These are phyloP conservation scores for Pseudochirops cupreus DNA, from an alignment of 2,797 vertebrate genomes.

Conservation along the genomic window DNA sequence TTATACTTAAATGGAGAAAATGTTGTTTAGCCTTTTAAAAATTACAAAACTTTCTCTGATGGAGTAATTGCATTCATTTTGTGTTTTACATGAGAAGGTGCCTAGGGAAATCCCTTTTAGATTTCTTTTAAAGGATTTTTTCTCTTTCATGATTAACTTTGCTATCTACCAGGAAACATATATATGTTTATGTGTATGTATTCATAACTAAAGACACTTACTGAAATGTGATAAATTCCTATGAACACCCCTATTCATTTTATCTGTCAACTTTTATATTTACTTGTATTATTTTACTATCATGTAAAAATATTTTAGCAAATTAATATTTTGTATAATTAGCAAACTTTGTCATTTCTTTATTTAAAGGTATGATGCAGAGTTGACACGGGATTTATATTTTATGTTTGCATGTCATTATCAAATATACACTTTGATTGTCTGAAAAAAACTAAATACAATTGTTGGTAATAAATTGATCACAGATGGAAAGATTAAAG, in stretches of 20 bases:
- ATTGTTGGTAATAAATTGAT: too few relatives aligned
- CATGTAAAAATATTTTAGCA: constrained; percentile 83
- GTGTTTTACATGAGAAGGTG: constrained; percentile 82
- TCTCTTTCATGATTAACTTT: constrained; percentile 81
- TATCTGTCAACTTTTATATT: constrained; percentile 78
- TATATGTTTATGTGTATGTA: constrained; percentile 64
- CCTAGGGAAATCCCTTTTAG: constrained; percentile 82
- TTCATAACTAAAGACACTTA: constrained; percentile 78
- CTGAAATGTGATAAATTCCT: constrained; percentile 81
- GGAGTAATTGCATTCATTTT: constrained; percentile 75
- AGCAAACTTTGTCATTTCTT: constrained; percentile 81
- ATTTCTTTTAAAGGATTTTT: constrained; percentile 81
- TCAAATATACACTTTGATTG: constrained; percentile 80
- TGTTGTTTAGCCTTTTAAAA: constrained; percentile 69
- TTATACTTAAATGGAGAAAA: constrained; percentile 73
- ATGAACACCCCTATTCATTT: constrained; percentile 67
- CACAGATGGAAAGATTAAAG: too few relatives aligned
- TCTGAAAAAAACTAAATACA: constrained; percentile 30
- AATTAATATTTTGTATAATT: constrained; percentile 85
- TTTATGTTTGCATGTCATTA: constrained; percentile 80
- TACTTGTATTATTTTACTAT: constrained; percentile 78
- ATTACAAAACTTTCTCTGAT: constrained; percentile 79
- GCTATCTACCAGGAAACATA: constrained; percentile 78
- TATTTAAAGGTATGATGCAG: constrained; percentile 77
- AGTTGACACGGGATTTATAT: constrained; percentile 70